Evolutionary conservation across 1,140 invertebrate species (phyloP).

Genomic region (Nasonia vitripennis): DNA sequence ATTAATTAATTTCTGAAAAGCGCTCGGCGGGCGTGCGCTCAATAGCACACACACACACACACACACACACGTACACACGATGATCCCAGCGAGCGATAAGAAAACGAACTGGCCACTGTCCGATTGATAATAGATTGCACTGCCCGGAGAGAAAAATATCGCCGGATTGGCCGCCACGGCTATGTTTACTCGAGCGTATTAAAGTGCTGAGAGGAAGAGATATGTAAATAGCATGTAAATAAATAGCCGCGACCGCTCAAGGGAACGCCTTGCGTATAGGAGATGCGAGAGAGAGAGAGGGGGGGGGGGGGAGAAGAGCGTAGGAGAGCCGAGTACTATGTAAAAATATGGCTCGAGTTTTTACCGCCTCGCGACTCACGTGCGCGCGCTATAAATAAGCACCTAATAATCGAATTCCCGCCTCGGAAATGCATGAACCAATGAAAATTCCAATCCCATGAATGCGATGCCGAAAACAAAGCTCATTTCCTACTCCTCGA

Average conservation of each 20-base stretch:
- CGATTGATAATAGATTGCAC: constrained; percentile 39
- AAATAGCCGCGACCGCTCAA: background rate
- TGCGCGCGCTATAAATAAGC: background rate
- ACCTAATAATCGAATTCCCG: background rate
- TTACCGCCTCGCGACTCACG: background rate
- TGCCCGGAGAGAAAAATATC: constrained; percentile 12
- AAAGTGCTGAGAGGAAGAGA: constrained; percentile 36
- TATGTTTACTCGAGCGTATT: constrained; percentile 19
- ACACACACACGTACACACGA: background rate
- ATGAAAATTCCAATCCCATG: constrained; percentile 6
- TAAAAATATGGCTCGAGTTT: background rate
- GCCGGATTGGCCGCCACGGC: constrained; percentile 6
- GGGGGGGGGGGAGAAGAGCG: no score
- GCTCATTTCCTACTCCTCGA: constrained; percentile 8
- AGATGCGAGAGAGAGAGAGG: no score
- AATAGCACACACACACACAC: no score
- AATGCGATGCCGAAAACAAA: background rate
- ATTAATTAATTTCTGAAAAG: constrained; percentile 43
- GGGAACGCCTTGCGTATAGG: background rate
- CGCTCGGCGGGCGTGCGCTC: no score
- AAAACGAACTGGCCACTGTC: constrained; percentile 16
- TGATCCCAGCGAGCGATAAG: background rate
- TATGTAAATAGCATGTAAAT: constrained; percentile 48
- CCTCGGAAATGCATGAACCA: background rate
- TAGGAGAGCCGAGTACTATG: background rate